Conservation (phyloP, 2,797 vertebrate genomes). For the Alectoris magna region DNA sequence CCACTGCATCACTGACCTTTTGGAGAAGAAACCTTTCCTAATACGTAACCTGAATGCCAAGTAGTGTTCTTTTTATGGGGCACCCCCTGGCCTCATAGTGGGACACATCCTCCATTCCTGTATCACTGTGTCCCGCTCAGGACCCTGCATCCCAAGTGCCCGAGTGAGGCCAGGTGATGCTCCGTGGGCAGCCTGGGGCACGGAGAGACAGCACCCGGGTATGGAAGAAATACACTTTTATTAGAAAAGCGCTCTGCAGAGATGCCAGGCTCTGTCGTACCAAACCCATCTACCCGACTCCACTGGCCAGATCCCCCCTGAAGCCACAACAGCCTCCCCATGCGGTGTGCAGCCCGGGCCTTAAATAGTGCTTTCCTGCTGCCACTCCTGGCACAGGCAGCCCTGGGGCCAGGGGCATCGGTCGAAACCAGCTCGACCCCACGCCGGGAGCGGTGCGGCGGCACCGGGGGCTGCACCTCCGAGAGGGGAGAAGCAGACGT, state of each 20-base stretch:
- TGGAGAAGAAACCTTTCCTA: no score
- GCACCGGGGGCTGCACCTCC: neutral
- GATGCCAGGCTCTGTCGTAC: constrained; percentile 59
- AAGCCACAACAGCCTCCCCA: neutral
- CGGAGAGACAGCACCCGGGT: neutral
- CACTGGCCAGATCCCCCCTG: neutral
- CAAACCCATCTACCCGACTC: neutral
- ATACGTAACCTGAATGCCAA: no score
- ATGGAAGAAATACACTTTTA: constrained; percentile 65
- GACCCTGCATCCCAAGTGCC: neutral
- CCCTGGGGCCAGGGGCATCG: neutral
- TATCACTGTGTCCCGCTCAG: neutral
- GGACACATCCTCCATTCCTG: neutral
- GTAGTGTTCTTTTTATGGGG: neutral
- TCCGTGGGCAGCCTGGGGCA: rapidly evolving
- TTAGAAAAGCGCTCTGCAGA: constrained; percentile 67
- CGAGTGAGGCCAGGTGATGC: rapidly evolving
- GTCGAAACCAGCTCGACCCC: constrained; percentile 73
- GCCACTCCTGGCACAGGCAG: neutral
- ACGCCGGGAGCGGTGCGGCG: neutral
- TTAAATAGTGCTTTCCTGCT: neutral
- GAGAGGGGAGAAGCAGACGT: neutral
- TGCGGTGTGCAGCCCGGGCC: neutral
- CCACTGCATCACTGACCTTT: no score
- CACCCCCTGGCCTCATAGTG: neutral